A percentile compares a stretch with the other conserved stretches of the same genome.
These are phyloP conservation scores for Eulithis testata DNA, from an alignment of 2,888 invertebrate genomes.

Conservation along the genomic window DNA sequence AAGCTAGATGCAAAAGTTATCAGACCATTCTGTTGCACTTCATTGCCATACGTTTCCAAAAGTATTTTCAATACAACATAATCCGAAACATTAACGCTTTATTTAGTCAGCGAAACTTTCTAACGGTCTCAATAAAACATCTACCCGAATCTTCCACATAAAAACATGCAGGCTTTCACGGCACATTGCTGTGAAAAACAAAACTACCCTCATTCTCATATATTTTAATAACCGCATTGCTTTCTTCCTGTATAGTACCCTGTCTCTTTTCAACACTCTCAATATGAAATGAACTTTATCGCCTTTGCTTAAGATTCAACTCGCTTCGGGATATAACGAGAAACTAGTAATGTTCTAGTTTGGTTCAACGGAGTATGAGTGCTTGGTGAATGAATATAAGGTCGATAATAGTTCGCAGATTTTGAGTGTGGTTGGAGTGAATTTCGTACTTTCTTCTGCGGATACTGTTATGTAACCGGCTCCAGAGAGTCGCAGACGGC, in stretches of 20 bases:
- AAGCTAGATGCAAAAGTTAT: too few relatives aligned
- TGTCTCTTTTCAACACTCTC: background rate
- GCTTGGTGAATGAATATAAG: background rate
- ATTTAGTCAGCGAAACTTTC: constrained; percentile 31
- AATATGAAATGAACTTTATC: constrained; percentile 21
- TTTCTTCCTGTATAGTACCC: constrained; percentile 26
- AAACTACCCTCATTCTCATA: constrained; percentile 40
- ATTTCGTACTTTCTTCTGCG: constrained; percentile 26
- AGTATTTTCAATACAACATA: constrained; percentile 1
- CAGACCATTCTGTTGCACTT: background rate
- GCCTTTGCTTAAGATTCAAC: constrained; percentile 8
- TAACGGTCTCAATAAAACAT: constrained; percentile 30
- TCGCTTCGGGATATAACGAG: background rate
- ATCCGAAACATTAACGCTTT: constrained; percentile 29
- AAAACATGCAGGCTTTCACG: constrained; percentile 40
- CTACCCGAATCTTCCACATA: constrained; percentile 25
- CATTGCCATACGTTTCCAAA: background rate
- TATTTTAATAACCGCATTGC: constrained; percentile 37
- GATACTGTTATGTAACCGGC: constrained; percentile 71
- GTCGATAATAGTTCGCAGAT: constrained; percentile 5
- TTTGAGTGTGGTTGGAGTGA: constrained; percentile 2
- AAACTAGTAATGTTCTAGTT: background rate
- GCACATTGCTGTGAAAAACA: constrained; percentile 38
- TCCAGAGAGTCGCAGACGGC: constrained; percentile 69
- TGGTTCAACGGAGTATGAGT: background rate